phyloP scores from a whole-genome alignment of 2,888 invertebrate genomes.

The Piscicola geometra region DNA sequence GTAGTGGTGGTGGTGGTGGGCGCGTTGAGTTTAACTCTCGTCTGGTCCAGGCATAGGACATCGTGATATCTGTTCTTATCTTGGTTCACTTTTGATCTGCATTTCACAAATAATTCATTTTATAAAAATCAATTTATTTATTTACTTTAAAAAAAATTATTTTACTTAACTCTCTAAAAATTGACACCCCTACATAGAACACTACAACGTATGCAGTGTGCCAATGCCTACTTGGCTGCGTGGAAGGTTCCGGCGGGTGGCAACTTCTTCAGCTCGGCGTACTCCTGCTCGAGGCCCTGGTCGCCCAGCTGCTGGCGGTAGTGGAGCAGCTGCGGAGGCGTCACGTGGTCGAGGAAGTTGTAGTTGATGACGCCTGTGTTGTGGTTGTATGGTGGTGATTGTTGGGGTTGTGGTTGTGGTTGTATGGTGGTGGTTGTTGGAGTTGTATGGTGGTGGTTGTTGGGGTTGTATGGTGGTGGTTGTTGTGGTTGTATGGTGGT shows the following conservation, averaged over 20 bases:
- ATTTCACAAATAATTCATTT: no score
- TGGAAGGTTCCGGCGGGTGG: not conserved
- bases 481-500: no score
- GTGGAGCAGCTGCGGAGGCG: not conserved
- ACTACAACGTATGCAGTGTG: not conserved
- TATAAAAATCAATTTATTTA: no score
- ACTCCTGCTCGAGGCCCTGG: not conserved
- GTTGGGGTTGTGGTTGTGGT: not conserved
- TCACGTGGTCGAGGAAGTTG: not conserved
- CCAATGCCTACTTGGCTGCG: not conserved
- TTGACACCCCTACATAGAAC: no score
- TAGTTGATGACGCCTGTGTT: not conserved
- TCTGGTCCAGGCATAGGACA: conserved; percentile 91
- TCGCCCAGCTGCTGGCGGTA: not conserved
- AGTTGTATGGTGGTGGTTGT: not conserved
- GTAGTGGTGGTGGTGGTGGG: not conserved
- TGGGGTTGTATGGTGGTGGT: not conserved
- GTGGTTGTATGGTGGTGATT: not conserved
- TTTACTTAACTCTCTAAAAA: no score
- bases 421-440: not conserved
- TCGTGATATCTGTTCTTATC: conserved; percentile 73
- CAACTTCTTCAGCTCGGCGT: not conserved
- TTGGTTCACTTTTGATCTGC: conserved; percentile 51
- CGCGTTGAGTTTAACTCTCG: conserved; percentile 71
- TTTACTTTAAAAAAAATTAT: no score